Evolutionary conservation across 1,140 invertebrate species (phyloP), one percentile per base, ranked within the genome.

Genomic region (Monochamus saltuarius): DNA sequence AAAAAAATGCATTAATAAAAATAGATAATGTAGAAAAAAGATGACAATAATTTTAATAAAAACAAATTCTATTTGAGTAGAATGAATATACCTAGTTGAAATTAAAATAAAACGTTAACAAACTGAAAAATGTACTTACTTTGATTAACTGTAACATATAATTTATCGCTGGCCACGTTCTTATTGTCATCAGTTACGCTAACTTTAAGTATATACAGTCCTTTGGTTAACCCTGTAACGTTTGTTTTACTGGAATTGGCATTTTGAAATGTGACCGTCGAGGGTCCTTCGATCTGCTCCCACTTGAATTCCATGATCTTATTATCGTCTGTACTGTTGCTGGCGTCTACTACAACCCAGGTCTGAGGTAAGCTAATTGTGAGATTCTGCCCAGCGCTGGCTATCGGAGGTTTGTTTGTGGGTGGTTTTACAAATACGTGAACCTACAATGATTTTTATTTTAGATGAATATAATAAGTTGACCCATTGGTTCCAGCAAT

Each of bases 341-440:
- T 87, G 4, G 90, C 93, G 82, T 97, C 89, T 8, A 97, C 78
- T 0, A 84, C 72, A 19, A 87, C 82, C 83, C 86, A 89, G 16
- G 89, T 92, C 74, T 87, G 81, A 7, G 93, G 93, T 35, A 97
- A 79, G 53, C 87, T 66, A 7, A 69, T 64, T 1, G 87, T 91
- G 60, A 77, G 66, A 68, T 83, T 82, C 37, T 67, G 66, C 11
- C 83, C 84, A 4, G 84, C 84, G 66, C 80, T 79, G 74, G 92
- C 91, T 65, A 84, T 82, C 0, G 91, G 91, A 11, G 91, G 90
- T 63, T 88, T 87, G 74, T 94, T 92, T 1, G 89, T 91, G 3
- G 91, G 89, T 39, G 88, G 88, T 74, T 96, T 95, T 0, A 98
- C 95, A 79, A 96, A 95, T 1, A 98, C 93, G 72, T 93, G 91